A percentile compares a stretch with the other conserved stretches of the same genome.
These are phyloP conservation scores for Antheraea pernyi DNA, from an alignment of 1,140 invertebrate genomes.

Conservation along the genomic window DNA sequence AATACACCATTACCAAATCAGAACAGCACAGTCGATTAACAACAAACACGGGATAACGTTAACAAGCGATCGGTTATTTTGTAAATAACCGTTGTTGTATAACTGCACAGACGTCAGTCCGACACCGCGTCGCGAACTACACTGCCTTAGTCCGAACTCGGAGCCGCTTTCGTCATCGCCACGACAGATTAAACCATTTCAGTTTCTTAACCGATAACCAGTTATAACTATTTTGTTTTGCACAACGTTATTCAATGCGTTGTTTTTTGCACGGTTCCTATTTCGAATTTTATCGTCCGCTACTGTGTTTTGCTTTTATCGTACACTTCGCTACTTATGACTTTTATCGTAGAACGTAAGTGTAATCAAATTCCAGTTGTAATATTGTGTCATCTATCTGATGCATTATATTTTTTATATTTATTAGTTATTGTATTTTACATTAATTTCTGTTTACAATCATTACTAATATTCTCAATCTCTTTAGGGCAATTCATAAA, in stretches of 20 bases:
- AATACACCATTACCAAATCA: not conserved
- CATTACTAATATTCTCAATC: too few relatives aligned
- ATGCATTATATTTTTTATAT: not conserved
- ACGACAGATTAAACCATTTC: slow-evolving; percentile 21
- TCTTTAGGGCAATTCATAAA: too few relatives aligned
- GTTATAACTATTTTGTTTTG: slow-evolving; percentile 24
- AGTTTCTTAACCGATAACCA: slow-evolving; percentile 30
- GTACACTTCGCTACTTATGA: not conserved
- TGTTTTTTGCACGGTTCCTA: slow-evolving; percentile 14
- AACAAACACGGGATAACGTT: slow-evolving; percentile 17
- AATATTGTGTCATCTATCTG: not conserved
- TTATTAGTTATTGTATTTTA: too few relatives aligned
- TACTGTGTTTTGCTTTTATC: slow-evolving; percentile 6
- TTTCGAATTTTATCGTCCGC: slow-evolving; percentile 3
- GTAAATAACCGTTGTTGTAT: slow-evolving; percentile 37
- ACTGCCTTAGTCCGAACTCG: slow-evolving; percentile 27
- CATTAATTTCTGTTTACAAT: too few relatives aligned
- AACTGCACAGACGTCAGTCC: slow-evolving; percentile 20
- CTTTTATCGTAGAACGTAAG: not conserved
- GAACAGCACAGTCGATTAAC: not conserved
- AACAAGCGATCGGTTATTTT: slow-evolving; percentile 39
- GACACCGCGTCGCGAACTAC: slow-evolving; percentile 22
- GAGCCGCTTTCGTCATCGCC: slow-evolving; percentile 11
- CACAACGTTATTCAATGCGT: slow-evolving; percentile 18
- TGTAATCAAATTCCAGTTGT: not conserved